Evolutionary conservation across 1,140 invertebrate species (phyloP).

Genomic region (Leptinotarsa defecta): DNA sequence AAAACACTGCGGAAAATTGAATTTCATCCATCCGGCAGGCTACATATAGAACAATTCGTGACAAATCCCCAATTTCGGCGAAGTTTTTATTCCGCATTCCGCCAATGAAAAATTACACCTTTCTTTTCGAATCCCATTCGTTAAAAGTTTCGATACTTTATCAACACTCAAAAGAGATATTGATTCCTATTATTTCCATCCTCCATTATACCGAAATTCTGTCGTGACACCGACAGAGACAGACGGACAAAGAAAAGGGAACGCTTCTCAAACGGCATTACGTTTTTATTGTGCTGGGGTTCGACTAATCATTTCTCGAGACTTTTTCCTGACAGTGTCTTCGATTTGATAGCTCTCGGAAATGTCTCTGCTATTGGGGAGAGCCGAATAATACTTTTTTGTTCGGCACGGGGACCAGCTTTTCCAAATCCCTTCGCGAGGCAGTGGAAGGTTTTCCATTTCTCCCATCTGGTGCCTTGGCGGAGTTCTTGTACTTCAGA

Average conservation of each 20-base stretch:
- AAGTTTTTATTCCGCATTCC: background rate
- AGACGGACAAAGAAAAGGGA: background rate
- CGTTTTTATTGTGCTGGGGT: conserved; percentile 34
- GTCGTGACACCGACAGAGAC: conserved; percentile 10
- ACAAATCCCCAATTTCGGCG: background rate
- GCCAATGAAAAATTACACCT: conserved; percentile 31
- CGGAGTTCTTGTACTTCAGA: conserved; percentile 6
- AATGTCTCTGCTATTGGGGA: conserved; percentile 10
- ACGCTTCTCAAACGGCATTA: conserved; percentile 17
- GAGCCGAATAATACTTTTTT: background rate
- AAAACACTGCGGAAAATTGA: too few relatives aligned
- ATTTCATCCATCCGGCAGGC: too few relatives aligned
- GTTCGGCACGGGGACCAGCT: conserved; percentile 27
- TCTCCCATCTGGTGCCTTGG: conserved; percentile 39
- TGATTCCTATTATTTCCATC: conserved; percentile 29
- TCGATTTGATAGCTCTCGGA: conserved; percentile 22
- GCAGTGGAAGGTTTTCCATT: conserved; percentile 37
- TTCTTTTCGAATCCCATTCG: conserved; percentile 33
- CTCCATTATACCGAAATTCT: conserved; percentile 28
- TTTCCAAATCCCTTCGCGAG: conserved; percentile 33
- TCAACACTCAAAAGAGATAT: conserved; percentile 38
- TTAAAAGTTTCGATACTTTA: conserved; percentile 38
- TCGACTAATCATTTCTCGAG: conserved; percentile 36
- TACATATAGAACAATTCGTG: background rate
- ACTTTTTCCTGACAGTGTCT: conserved; percentile 35